These are phyloP conservation scores for Poecilia picta DNA, from an alignment of 2,797 vertebrate genomes.

Conservation along the genomic window DNA sequence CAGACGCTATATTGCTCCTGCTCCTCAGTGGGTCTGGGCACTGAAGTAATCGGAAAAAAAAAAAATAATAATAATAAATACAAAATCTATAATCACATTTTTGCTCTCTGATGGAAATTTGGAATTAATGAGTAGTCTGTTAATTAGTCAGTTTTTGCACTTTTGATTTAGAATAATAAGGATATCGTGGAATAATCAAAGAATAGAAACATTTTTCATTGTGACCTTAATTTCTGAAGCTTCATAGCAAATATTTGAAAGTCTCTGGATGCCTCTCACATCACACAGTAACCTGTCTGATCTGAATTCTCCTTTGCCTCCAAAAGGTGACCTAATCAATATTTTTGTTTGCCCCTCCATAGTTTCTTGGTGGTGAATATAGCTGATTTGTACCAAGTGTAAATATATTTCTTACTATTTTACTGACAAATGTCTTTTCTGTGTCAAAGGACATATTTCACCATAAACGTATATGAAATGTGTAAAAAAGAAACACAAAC, in stretches of 20 bases:
- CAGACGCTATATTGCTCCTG: background rate
- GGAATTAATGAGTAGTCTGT: conserved; percentile 27
- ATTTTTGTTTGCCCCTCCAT: background rate
- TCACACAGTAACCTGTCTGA: background rate
- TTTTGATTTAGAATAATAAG: conserved; percentile 35
- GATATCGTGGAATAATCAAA: conserved; percentile 21
- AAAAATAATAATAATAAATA: no score
- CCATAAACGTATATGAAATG: background rate
- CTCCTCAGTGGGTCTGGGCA: background rate
- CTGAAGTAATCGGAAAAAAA: background rate
- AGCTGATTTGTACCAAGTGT: background rate
- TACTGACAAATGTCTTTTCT: background rate
- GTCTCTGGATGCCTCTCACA: conserved; percentile 61
- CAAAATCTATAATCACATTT: background rate
- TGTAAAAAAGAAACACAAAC: background rate
- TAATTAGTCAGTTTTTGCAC: conserved; percentile 24
- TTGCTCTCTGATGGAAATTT: conserved; percentile 19
- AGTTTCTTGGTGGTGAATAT: background rate
- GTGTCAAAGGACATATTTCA: background rate
- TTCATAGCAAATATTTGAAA: conserved; percentile 67
- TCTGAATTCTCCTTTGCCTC: background rate
- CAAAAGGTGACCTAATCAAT: background rate
- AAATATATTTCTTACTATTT: background rate
- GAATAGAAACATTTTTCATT: conserved; percentile 39
- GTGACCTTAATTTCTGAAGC: conserved; percentile 34